Percentiles rank a stretch among this genome's conserved stretches.
Conservation (phyloP, 2,113 vertebrate genomes). For the Cyprichromis sp. region DNA sequence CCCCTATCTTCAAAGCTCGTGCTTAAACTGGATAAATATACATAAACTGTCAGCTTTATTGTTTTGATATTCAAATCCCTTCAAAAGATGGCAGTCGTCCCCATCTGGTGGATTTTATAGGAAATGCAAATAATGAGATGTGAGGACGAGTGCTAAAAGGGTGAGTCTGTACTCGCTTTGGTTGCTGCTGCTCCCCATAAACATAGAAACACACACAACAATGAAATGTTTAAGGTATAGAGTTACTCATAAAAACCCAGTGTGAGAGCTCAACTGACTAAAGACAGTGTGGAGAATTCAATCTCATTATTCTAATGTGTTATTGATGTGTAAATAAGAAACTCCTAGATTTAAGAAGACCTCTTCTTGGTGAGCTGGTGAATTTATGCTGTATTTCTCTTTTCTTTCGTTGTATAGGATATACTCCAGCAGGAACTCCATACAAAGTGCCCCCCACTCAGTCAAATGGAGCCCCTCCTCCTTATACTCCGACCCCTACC, state of each 20-base stretch:
- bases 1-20: background rate
- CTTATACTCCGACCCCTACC: slow-evolving; percentile 92
- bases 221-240: background rate
- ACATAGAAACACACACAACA: background rate
- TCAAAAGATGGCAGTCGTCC: background rate
- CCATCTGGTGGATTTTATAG: slow-evolving; percentile 44
- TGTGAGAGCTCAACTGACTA: background rate
- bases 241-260: background rate
- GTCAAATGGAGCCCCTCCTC: slow-evolving; percentile 92
- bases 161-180: background rate
- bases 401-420: slow-evolving; percentile 69
- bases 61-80: background rate
- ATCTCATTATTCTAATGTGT: background rate
- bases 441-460: slow-evolving; percentile 97
- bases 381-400: background rate
- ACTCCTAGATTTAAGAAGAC: background rate
- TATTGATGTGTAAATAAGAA: background rate
- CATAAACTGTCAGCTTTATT: background rate
- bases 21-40: background rate
- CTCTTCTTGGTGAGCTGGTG: background rate
- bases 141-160: background rate
- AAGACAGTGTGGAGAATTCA: background rate
- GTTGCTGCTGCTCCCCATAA: background rate
- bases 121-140: background rate
- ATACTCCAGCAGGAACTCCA: slow-evolving; percentile 90